Percentiles rank a stretch among this genome's conserved stretches.
These are phyloP conservation scores for Diplosoma virens DNA, from an alignment of 23 tunicate species.

Conservation along the genomic window DNA sequence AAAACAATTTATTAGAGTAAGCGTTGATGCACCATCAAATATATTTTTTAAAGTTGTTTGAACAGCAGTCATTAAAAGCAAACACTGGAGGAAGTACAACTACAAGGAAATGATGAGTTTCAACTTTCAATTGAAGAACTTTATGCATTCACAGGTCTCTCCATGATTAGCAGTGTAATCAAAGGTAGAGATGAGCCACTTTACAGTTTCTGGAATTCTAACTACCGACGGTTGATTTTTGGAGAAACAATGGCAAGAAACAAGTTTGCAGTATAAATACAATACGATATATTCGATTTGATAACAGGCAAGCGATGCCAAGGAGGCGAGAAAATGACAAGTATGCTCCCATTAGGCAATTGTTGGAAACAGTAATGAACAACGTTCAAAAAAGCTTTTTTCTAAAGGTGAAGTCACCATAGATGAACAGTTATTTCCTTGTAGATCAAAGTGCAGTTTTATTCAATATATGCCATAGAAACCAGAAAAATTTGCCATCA, in stretches of 20 bases:
- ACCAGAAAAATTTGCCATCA: slow-evolving; percentile 27
- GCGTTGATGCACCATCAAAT: neutral
- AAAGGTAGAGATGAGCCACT: slow-evolving; percentile 40
- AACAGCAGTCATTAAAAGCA: neutral
- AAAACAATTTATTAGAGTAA: neutral
- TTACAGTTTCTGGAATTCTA: slow-evolving; percentile 15
- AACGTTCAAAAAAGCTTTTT: slow-evolving; percentile 6
- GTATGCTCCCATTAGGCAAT: neutral
- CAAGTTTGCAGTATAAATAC: neutral
- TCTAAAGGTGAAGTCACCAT: slow-evolving; percentile 17
- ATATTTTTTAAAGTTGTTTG: slow-evolving; percentile 10
- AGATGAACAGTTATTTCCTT: slow-evolving; percentile 23
- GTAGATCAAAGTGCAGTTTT: slow-evolving; percentile 27
- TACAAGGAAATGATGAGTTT: slow-evolving; percentile 21
- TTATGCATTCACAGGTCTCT: slow-evolving; percentile 20
- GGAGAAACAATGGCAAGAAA: slow-evolving; percentile 18
- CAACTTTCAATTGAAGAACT: slow-evolving; percentile 12
- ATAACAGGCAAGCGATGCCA: neutral
- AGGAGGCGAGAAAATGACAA: slow-evolving; percentile 14
- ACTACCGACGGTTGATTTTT: slow-evolving; percentile 8
- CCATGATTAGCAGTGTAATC: slow-evolving; percentile 25
- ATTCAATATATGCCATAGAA: slow-evolving; percentile 10
- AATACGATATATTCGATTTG: slow-evolving; percentile 16
- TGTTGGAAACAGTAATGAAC: slow-evolving; percentile 5
- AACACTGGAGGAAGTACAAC: slow-evolving; percentile 10